Evolutionary conservation across 2,113 vertebrate species (phyloP), one percentile per base, ranked within the genome.

Genomic region (Erinaceus europaeus): DNA sequence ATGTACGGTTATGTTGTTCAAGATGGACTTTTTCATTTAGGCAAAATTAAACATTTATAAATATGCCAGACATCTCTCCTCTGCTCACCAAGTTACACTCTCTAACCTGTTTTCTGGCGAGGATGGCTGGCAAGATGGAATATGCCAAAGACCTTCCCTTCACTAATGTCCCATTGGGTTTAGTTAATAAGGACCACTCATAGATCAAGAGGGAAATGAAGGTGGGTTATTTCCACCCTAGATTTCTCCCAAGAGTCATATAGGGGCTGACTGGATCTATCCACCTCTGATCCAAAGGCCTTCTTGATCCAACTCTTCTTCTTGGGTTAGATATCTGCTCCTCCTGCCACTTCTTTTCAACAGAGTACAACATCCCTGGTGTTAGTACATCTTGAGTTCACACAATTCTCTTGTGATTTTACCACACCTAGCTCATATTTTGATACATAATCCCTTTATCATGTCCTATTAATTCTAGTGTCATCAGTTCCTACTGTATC

Each of bases 401-500:
- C 57, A 75, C 11, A 71, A 38, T 57, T 81, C 34, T 88, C 72
- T 62, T 71, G 48, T 42, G 10, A 68, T 50, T 89, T 69, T 34
- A 86, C 69, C 77, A 46, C 15, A 80, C 9, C 25, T 36, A 48
- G 25, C 11, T 9, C 50, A 65, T 55, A 92, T 62, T 75, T 92
- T 85, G 67, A 42, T 42, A 85, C 78, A 75, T 77, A 78, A 92
- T 67, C 50, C 21, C n/a, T 79, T 79, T 75, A 92, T 73, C 34
- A 83, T 50, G 80, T 81, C 62, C 69, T 83, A 77, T 72, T 85
- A 84, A 80, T 68, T 38, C 64, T 57, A 83, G 14, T 64, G 72
- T 52, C 61, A 84, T 69, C 62, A 91, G 74, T 84, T 75, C 59
- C 67, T 92, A 44, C 50, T 53, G 6, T 18, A 50, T 68, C 67